Conservation (phyloP, 2,888 invertebrate genomes). For the Plebejus anna region DNA sequence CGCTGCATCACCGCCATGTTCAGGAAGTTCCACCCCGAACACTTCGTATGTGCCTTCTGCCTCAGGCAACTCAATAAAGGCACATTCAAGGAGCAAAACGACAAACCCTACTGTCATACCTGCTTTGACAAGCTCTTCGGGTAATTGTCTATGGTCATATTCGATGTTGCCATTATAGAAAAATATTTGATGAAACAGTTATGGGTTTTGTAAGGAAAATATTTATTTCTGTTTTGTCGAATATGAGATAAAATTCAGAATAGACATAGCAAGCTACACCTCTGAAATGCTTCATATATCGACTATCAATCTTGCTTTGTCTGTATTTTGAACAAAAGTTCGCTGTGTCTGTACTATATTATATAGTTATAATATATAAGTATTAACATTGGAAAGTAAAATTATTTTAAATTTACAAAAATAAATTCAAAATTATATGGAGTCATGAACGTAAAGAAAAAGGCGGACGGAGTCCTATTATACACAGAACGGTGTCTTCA, state of each 20-base stretch:
- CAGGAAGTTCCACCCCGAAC: constrained; percentile 99
- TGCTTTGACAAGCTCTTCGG: constrained; percentile 99
- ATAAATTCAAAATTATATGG: constrained; percentile 9
- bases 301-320: neutral
- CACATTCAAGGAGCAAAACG: constrained; percentile 99
- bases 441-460: neutral
- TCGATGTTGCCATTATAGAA: constrained; percentile 18
- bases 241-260: neutral
- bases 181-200: neutral
- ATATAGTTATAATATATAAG: neutral
- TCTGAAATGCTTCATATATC: neutral
- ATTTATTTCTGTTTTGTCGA: neutral
- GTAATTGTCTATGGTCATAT: constrained; percentile 54
- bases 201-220: neutral
- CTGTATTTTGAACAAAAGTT: neutral
- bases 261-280: neutral
- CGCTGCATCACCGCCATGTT: constrained; percentile 99
- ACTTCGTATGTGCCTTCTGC: constrained; percentile 99
- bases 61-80: constrained; percentile 98
- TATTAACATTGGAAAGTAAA: constrained; percentile 2
- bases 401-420: constrained; percentile 10
- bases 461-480: no score
- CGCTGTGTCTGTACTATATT: neutral
- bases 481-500: no score
- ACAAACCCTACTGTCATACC: constrained; percentile 98